phyloP scores from a whole-genome alignment of 2,888 invertebrate genomes.

The Temnothorax ravouxi region DNA sequence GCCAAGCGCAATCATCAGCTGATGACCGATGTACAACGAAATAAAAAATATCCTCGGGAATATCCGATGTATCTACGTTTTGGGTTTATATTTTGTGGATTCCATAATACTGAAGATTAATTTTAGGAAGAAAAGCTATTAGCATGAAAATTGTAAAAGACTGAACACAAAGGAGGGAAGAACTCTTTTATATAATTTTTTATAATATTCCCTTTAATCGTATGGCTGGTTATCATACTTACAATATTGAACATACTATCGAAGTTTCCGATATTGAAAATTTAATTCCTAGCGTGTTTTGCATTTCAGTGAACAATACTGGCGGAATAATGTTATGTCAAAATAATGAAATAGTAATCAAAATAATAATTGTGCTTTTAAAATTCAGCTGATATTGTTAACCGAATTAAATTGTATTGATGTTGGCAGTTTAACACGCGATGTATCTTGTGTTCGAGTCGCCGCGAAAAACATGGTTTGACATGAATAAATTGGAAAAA shows the following conservation, averaged over 20 bases:
- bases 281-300: constrained; percentile 3
- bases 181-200: neutral
- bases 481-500: constrained; percentile 23
- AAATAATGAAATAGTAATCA: constrained; percentile 28
- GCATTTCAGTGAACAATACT: neutral
- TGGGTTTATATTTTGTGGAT: neutral
- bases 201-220: neutral
- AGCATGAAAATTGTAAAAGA: neutral
- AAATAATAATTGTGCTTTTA: constrained; percentile 27
- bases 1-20: neutral
- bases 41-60: neutral
- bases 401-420: constrained; percentile 21
- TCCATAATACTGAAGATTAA: neutral
- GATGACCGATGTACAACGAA: constrained; percentile 2
- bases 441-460: neutral
- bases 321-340: neutral
- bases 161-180: neutral
- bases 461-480: neutral
- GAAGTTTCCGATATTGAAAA: constrained; percentile 27
- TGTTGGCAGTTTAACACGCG: constrained; percentile 7
- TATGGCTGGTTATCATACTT: neutral
- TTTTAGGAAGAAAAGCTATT: neutral
- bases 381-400: constrained; percentile 16
- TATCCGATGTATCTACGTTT: neutral
- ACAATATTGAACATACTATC: neutral